phyloP scores from a whole-genome alignment of 2,113 vertebrate genomes.

The Pterocles gutturalis region DNA sequence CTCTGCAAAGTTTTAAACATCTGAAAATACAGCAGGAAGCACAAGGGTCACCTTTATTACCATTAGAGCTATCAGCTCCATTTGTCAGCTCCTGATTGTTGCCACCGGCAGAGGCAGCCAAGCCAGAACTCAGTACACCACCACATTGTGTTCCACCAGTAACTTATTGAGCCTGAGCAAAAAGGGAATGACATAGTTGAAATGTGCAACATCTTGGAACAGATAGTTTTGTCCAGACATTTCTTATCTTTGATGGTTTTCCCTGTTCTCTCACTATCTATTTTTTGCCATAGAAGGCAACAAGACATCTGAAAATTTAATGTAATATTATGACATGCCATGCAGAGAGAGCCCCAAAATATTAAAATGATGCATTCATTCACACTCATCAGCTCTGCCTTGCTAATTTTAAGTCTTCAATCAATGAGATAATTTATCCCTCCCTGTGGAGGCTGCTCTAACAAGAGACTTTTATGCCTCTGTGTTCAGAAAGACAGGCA shows the following conservation, averaged over 20 bases:
- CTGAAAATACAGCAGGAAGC: neutral
- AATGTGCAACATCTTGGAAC: slow-evolving; percentile 17
- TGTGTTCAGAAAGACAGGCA: neutral
- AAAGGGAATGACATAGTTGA: neutral
- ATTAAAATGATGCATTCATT: slow-evolving; percentile 27
- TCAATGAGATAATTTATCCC: slow-evolving; percentile 29
- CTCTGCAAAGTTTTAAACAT: neutral
- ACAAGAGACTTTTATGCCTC: neutral
- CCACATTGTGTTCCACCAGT: neutral
- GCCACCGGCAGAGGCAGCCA: neutral
- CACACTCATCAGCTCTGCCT: slow-evolving; percentile 3
- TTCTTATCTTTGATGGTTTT: slow-evolving; percentile 19
- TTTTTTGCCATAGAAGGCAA: slow-evolving; percentile 47
- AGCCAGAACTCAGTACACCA: neutral
- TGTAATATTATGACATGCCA: slow-evolving; percentile 30
- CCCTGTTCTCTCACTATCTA: neutral
- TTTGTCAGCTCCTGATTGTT: rapidly evolving
- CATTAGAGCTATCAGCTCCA: neutral
- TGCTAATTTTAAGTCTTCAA: slow-evolving; percentile 35
- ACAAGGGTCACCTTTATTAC: neutral
- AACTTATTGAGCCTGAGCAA: neutral
- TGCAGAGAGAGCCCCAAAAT: neutral
- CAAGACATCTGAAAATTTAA: slow-evolving; percentile 46
- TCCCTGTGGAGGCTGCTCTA: neutral
- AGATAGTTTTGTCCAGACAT: slow-evolving; percentile 2